Conservation (phyloP, 2,888 invertebrate genomes). For the Hyalella azteca region DNA sequence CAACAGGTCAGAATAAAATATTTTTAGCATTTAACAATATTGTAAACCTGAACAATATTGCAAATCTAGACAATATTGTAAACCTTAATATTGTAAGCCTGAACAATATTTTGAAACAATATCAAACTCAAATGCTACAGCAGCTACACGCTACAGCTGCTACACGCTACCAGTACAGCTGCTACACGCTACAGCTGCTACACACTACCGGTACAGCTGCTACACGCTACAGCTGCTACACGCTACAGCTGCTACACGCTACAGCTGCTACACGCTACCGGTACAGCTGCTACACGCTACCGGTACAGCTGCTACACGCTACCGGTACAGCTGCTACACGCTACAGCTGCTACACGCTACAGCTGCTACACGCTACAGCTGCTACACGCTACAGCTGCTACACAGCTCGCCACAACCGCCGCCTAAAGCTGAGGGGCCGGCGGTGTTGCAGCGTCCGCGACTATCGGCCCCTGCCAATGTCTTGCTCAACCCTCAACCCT, state of each 20-base stretch:
- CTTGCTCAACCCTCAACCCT: too few species aligned
- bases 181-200: background rate
- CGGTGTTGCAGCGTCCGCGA: background rate
- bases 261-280: background rate
- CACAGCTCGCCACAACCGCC: background rate
- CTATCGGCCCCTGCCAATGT: too few species aligned
- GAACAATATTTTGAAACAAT: background rate
- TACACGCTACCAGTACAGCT: background rate
- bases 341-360: background rate
- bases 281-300: background rate
- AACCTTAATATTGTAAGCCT: background rate
- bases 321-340: background rate
- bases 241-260: background rate
- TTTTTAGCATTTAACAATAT: too few species aligned
- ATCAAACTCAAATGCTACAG: background rate
- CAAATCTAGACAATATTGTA: background rate
- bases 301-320: background rate
- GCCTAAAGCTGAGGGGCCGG: conserved; percentile 1
- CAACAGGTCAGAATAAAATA: conserved; percentile 54
- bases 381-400: background rate
- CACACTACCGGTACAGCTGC: background rate
- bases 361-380: background rate
- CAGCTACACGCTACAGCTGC: background rate
- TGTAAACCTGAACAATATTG: too few species aligned
- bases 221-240: background rate